phyloP scores from a whole-genome alignment of 1,140 invertebrate genomes.

The Hycleus cichorii region DNA sequence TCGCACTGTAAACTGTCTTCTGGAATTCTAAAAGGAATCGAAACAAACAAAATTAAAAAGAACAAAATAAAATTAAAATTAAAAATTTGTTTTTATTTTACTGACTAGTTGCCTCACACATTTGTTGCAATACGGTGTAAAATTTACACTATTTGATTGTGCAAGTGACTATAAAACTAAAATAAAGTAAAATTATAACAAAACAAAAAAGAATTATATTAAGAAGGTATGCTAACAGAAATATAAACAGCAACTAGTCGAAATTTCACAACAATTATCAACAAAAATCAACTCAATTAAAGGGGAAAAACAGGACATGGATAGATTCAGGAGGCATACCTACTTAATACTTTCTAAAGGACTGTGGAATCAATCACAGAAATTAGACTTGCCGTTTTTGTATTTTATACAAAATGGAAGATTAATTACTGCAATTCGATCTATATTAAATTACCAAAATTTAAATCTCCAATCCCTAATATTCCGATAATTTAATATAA shows the following conservation, averaged over 20 bases:
- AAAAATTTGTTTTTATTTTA: slow-evolving; percentile 28
- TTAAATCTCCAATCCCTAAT: neutral
- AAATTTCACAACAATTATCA: neutral
- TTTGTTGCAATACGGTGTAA: slow-evolving; percentile 34
- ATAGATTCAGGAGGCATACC: slow-evolving; percentile 30
- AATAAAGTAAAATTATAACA: no score
- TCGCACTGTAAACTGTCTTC: slow-evolving; percentile 34
- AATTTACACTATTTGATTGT: slow-evolving; percentile 30
- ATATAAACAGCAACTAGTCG: slow-evolving; percentile 36
- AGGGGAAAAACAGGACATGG: neutral
- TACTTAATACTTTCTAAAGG: slow-evolving; percentile 30
- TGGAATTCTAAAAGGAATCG: neutral
- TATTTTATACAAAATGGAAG: slow-evolving; percentile 16
- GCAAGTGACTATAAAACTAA: slow-evolving; percentile 20
- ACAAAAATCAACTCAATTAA: slow-evolving; percentile 4
- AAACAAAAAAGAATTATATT: slow-evolving; percentile 25
- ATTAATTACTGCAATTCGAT: slow-evolving; percentile 9
- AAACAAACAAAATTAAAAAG: slow-evolving; percentile 26
- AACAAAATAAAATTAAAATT: slow-evolving; percentile 31
- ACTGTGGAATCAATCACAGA: slow-evolving; percentile 4
- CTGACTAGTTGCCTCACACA: slow-evolving; percentile 43
- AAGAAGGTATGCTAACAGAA: slow-evolving; percentile 35
- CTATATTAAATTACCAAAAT: neutral
- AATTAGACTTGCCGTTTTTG: slow-evolving; percentile 9
- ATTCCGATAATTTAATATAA: no score